phyloP scores from a whole-genome alignment of 1,140 invertebrate species.

The Alviniconcha marisindica region DNA sequence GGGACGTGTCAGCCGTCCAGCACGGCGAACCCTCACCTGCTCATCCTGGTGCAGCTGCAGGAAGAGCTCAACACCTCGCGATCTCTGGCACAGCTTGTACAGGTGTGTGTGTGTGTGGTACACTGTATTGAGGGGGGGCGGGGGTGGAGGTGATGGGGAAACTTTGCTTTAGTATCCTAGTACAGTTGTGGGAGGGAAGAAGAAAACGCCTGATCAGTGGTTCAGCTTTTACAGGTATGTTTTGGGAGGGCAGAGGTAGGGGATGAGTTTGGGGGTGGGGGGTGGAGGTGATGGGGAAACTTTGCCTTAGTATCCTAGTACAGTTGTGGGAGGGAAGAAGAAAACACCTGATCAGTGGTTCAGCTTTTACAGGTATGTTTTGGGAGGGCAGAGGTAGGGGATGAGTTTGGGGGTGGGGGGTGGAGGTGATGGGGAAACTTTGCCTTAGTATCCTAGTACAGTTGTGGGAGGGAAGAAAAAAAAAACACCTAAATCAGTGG shows the following conservation, averaged over 20 bases:
- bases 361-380: not conserved
- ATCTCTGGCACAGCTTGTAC: constrained; percentile 85
- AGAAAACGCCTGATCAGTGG: not conserved
- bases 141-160: not conserved
- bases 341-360: too few species aligned
- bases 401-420: not conserved
- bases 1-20: constrained; percentile 76
- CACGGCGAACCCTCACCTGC: constrained; percentile 85
- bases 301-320: not conserved
- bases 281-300: not conserved
- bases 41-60: constrained; percentile 87
- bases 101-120: too few species aligned
- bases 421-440: not conserved
- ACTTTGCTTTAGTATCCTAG: not conserved
- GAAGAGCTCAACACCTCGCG: constrained; percentile 86
- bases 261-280: not conserved
- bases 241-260: not conserved
- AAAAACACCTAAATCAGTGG: not conserved
- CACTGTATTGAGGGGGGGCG: too few species aligned
- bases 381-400: not conserved
- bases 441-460: not conserved
- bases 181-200: too few species aligned
- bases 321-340: too few species aligned
- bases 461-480: too few species aligned
- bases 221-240: not conserved